These are phyloP conservation scores for Gambusia holbrooki DNA, from an alignment of 2,113 vertebrate genomes.

Conservation along the genomic window DNA sequence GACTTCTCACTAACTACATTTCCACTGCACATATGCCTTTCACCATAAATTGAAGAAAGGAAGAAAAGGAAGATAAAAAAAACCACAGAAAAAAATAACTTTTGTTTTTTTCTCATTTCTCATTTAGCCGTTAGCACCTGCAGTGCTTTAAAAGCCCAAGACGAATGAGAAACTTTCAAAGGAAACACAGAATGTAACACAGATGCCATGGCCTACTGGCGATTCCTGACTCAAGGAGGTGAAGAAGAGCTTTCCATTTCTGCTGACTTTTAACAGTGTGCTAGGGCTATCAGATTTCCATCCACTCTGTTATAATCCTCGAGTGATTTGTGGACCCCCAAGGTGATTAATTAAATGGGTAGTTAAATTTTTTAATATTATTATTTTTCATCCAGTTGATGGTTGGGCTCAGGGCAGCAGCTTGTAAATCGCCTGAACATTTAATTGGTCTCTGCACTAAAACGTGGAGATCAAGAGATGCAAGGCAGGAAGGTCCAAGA, in stretches of 20 bases:
- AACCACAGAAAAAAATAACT: constrained; percentile 34
- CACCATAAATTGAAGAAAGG: constrained; percentile 19
- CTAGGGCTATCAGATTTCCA: constrained; percentile 10
- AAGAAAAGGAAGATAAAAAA: constrained; percentile 20
- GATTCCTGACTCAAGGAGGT: constrained; percentile 5
- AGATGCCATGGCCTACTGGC: constrained; percentile 46
- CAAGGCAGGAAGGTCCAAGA: constrained; percentile 13
- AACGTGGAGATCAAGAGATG: constrained; percentile 18
- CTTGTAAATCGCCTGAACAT: constrained; percentile 56
- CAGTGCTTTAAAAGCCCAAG: constrained; percentile 34
- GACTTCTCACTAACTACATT: background rate
- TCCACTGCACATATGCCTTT: background rate
- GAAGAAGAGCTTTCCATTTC: background rate
- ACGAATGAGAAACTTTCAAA: constrained; percentile 54
- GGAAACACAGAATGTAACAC: constrained; percentile 39
- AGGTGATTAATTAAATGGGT: constrained; percentile 52
- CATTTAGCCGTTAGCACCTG: constrained; percentile 35
- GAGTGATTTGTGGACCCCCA: constrained; percentile 20
- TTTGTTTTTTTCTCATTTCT: constrained; percentile 10
- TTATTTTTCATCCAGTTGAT: background rate
- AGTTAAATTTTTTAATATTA: constrained; percentile 6
- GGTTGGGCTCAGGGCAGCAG: constrained; percentile 12
- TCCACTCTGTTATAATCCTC: constrained; percentile 6
- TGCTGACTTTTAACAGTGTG: constrained; percentile 12
- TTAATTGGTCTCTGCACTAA: constrained; percentile 59